Percentiles rank a stretch among this genome's conserved stretches.
These are phyloP conservation scores for Trinorchestia longiramus DNA, from an alignment of 1,140 invertebrate genomes.

Conservation along the genomic window DNA sequence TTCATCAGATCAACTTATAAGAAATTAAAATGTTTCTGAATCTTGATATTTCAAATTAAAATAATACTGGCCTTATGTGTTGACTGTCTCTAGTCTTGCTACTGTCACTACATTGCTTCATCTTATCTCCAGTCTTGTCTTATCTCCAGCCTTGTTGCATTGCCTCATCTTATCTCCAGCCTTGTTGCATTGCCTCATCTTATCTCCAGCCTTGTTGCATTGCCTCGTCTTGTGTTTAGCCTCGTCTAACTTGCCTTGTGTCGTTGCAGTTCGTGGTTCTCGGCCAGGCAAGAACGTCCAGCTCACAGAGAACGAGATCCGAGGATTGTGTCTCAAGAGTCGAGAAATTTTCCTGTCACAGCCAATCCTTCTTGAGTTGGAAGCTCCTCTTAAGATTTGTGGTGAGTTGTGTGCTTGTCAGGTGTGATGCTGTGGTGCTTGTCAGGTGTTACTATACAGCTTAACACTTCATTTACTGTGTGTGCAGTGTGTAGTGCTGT, in stretches of 20 bases:
- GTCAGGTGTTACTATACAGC: no score
- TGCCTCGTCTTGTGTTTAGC: not conserved
- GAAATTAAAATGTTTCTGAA: no score
- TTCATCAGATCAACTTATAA: no score
- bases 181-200: not conserved
- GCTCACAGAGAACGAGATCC: slow-evolving; percentile 79
- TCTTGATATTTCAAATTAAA: no score
- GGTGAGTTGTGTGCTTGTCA: slow-evolving; percentile 70
- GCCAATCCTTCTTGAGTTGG: slow-evolving; percentile 79
- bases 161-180: no score
- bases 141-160: no score
- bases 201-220: not conserved
- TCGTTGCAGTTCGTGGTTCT: slow-evolving; percentile 75
- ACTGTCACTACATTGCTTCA: no score
- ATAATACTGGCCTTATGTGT: no score
- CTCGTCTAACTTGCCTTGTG: not conserved
- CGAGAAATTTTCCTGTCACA: slow-evolving; percentile 81
- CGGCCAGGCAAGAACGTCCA: slow-evolving; percentile 82
- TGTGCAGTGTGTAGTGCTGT: no score
- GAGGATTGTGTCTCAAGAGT: slow-evolving; percentile 77
- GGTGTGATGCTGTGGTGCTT: no score
- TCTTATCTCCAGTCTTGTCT: no score
- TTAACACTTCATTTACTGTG: not conserved
- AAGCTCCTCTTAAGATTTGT: slow-evolving; percentile 80
- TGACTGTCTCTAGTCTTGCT: no score